These are phyloP conservation scores for Anableps anableps DNA, from an alignment of 2,797 vertebrate species.

Conservation along the genomic window DNA sequence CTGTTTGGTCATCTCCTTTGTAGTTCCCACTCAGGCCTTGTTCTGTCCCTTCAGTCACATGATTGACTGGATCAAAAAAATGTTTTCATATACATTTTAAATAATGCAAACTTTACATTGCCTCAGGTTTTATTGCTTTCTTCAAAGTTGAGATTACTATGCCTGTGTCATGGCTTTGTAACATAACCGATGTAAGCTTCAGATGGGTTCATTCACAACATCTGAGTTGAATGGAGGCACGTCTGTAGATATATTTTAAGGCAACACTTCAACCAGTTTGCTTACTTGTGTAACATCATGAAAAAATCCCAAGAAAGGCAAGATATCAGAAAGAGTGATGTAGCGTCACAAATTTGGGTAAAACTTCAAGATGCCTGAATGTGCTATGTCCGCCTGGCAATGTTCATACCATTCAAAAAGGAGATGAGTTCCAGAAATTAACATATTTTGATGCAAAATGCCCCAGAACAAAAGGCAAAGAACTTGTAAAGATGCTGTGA, in stretches of 20 bases:
- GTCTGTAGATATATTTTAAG: background rate
- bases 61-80: constrained; percentile 39
- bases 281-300: background rate
- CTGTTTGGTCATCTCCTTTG: background rate
- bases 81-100: constrained; percentile 22
- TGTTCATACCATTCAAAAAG: background rate
- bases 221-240: background rate
- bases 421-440: background rate
- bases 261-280: background rate
- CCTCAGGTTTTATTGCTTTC: background rate
- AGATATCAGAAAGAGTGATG: background rate
- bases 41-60: constrained; percentile 7
- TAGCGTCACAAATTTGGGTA: background rate
- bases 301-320: background rate
- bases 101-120: background rate
- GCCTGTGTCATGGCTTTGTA: background rate
- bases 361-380: background rate
- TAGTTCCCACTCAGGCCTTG: background rate
- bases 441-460: background rate
- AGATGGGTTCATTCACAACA: background rate
- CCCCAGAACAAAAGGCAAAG: background rate
- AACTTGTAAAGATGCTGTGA: too few relatives aligned
- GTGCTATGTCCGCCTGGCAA: background rate
- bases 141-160: background rate
- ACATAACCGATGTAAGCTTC: background rate